phyloP scores from a whole-genome alignment of 2,888 invertebrate genomes.

The Papilio gigon region DNA sequence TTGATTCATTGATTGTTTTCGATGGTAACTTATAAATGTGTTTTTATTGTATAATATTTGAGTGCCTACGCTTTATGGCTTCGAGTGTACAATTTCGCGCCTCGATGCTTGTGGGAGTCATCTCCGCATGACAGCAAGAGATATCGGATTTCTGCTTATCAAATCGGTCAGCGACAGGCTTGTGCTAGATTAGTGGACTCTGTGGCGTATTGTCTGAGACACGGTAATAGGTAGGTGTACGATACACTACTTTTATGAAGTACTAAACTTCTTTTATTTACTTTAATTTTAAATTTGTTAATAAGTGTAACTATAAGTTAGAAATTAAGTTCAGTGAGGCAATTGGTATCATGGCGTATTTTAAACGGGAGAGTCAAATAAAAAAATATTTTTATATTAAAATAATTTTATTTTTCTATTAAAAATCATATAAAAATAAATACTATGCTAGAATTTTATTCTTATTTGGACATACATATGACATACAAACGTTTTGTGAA shows the following conservation, averaged over 20 bases:
- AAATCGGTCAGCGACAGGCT: constrained; percentile 30
- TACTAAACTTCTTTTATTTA: too few species aligned
- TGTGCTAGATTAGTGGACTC: background rate
- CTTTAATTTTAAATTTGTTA: too few species aligned
- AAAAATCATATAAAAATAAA: constrained; percentile 1
- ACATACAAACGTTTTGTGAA: background rate
- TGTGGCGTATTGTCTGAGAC: constrained; percentile 5
- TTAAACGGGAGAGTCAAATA: background rate
- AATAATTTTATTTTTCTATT: background rate
- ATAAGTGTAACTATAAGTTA: too few species aligned
- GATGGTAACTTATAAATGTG: too few species aligned
- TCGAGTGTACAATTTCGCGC: constrained; percentile 15
- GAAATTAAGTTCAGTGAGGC: too few species aligned
- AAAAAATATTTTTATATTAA: background rate
- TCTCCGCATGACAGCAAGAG: constrained; percentile 14
- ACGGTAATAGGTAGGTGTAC: background rate
- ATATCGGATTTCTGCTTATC: constrained; percentile 36
- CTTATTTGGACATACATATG: background rate
- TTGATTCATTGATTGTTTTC: too few species aligned
- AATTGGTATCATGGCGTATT: background rate
- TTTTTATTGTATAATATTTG: too few species aligned
- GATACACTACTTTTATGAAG: background rate
- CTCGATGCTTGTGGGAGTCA: constrained; percentile 7
- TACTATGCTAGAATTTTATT: background rate
- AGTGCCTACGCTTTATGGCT: constrained; percentile 14